Base-by-base conservation (phyloP, 2,888 invertebrate species). In the Heliconius ethilla region DNA sequence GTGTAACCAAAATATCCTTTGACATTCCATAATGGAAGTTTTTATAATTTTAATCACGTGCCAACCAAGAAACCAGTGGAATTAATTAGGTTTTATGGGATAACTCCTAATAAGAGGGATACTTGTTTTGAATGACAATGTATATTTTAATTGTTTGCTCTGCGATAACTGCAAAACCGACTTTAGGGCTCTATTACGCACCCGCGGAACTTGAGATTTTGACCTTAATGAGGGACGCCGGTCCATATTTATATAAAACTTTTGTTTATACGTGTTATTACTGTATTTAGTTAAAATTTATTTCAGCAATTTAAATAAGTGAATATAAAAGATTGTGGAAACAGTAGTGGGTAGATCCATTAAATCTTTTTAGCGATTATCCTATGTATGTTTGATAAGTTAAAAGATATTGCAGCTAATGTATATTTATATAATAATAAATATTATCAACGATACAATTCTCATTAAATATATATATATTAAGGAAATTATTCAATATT, bases 41-140 rank as follows among this genome's bases (percentile, higher is more conserved):
- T 80, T 82, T 81, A 85, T 85, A 84, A 87, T 85, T 85, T 83
- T 83, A 84, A 85, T 86, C 87, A 86, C 87, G 86, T 82, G 78
- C 81, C 81, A 75, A 27, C 73, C 74, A 76, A 74, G 77, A 65
- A 74, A 79, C 77, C 77, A 70, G 73, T 59, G 74, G 80, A 89
- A 90, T 90, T 92, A 92, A 92, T 91, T 91, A 89, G 88, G 86
- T 91, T 90, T 87, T 86, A 87, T 85, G 84, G 85, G 85, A 86
- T 85, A 87, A 83, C 85, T 86, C 84, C 85, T 87, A 86, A 87
- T 88, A 87, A 87, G 86, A 84, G 83, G 83, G 77, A 73, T 81
- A 70, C 80, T 79, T 79, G 82, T 79, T 82, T 79, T 83, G 83
- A 82, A 83, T 84, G 80, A 81, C 80, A 83, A 83, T 83, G 78